A percentile compares a stretch with the other conserved stretches of the same genome.
Evolutionary conservation across 2,797 vertebrate genomes (phyloP).

Genomic region (Pseudochaenichthys georgianus): DNA sequence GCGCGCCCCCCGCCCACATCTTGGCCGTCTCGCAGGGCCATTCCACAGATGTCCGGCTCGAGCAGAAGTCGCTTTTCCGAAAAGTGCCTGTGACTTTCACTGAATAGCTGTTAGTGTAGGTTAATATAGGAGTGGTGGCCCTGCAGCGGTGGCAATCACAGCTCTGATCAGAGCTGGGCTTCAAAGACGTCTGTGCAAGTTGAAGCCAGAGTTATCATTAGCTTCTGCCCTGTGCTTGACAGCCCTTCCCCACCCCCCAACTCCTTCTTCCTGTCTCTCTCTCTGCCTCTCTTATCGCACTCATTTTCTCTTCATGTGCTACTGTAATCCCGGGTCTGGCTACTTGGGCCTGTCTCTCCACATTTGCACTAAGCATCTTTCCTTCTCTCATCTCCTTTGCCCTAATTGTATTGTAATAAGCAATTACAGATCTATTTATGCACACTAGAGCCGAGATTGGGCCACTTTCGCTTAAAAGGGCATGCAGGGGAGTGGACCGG

Average conservation of each 20-base stretch:
- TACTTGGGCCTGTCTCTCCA: conserved; percentile 82
- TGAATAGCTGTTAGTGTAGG: conserved; percentile 79
- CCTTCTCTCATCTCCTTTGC: conserved; percentile 82
- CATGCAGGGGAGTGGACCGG: conserved; percentile 47
- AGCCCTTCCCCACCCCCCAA: conserved; percentile 60
- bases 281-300: conserved; percentile 42
- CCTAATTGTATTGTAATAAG: conserved; percentile 87
- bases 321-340: conserved; percentile 76
- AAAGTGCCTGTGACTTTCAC: conserved; percentile 74
- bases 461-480: conserved; percentile 77
- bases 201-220: conserved; percentile 82
- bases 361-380: conserved; percentile 85
- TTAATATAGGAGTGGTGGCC: conserved; percentile 79
- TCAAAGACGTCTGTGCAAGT: conserved; percentile 79
- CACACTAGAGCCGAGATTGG: conserved; percentile 82
- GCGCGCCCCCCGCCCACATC: conserved; percentile 47
- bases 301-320: conserved; percentile 69
- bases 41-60: conserved; percentile 67
- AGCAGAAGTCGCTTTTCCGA: conserved; percentile 54
- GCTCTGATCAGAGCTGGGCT: conserved; percentile 78
- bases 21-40: conserved; percentile 46
- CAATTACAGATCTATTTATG: conserved; percentile 85
- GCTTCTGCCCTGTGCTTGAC: conserved; percentile 80
- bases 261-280: conserved; percentile 54
- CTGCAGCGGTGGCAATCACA: conserved; percentile 79